Evolutionary conservation across 2,113 vertebrate genomes (phyloP).

Genomic region (Sorex fumeus): DNA sequence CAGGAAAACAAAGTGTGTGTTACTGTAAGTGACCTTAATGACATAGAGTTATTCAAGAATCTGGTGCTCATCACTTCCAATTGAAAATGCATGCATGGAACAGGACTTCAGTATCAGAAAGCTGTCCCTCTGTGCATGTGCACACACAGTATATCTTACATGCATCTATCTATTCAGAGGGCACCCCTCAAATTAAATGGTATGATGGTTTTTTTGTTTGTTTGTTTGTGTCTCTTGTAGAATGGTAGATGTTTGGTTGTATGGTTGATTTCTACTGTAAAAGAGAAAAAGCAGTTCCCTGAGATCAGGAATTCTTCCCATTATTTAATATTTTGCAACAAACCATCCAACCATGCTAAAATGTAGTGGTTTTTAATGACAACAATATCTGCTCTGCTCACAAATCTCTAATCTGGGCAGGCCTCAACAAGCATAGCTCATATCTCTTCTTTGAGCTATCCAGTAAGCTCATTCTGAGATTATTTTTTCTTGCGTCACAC

Average conservation of each 20-base stretch:
- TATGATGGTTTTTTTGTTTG: not conserved
- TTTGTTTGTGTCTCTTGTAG: not conserved
- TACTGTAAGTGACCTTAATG: constrained; percentile 77
- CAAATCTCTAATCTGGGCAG: not conserved
- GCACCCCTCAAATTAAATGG: not conserved
- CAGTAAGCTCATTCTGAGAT: not conserved
- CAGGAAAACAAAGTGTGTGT: constrained; percentile 78
- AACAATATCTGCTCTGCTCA: not conserved
- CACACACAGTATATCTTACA: not conserved
- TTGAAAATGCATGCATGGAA: constrained; percentile 72
- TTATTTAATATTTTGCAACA: constrained; percentile 41
- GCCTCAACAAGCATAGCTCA: not conserved
- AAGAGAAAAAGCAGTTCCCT: constrained; percentile 4
- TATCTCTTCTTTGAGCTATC: not conserved
- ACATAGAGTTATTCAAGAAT: constrained; percentile 78
- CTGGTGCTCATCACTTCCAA: constrained; percentile 79
- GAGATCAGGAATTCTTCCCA: not conserved
- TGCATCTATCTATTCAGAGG: not conserved
- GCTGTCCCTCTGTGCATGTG: not conserved
- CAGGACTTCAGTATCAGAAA: not conserved
- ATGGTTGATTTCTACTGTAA: not conserved
- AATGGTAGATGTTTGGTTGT: constrained; percentile 36
- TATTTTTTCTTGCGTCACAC: too few species aligned
- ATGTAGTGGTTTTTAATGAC: constrained; percentile 25
- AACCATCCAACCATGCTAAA: not conserved